Evolutionary conservation across 2,113 vertebrate species (phyloP), one percentile per base, ranked within the genome.

Genomic region (Uropsilus gracilis): DNA sequence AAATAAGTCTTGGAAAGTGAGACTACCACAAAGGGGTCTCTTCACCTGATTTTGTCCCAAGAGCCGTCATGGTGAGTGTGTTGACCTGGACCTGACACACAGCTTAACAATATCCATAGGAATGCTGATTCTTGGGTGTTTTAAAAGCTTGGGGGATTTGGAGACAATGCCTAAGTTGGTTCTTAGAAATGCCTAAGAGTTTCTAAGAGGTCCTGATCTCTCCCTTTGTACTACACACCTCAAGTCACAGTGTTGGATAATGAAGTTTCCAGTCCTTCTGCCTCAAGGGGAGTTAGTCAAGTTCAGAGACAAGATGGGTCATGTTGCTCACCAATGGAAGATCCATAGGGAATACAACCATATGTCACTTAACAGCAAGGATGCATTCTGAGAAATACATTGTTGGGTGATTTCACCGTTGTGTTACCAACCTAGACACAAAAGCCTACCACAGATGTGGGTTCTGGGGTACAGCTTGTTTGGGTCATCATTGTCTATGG

Each of bases 1-100:
- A 73, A 91, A 61, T 76, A 76, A 89, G 12, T 42, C 61, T 93
- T 66, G 71, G 94, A 89, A 94, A 76, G 39, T 85, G 28, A 46
- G 55, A 71, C 55, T 71, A 83, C 53, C 76, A 50, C 61, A 64
- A 42, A 61, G 1, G 2, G 4, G 6, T 5, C 39, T 63, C 28
- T 77, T 82, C 66, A 16, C 44, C 24, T 93, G 57, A 16, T 75
- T 64, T 94, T 44, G 30, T 32, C 90, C 53, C 76, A 66, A 69
- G 66, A 13, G 20, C 55, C 34, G 42, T 55, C 59, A n/a, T 0
- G 26, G 9, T 11, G 55, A 0, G 32, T 75, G 42, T n/a, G n/a
- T n/a, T n/a, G 42, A 37, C 75, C 44, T 32, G 1, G 72, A 82
- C 20, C 37, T 89, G 48, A 68, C 73, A 37, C 34, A 18, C 48